Evolutionary conservation across 1,140 invertebrate genomes (phyloP).

Genomic region (Lepidurus arcticus): DNA sequence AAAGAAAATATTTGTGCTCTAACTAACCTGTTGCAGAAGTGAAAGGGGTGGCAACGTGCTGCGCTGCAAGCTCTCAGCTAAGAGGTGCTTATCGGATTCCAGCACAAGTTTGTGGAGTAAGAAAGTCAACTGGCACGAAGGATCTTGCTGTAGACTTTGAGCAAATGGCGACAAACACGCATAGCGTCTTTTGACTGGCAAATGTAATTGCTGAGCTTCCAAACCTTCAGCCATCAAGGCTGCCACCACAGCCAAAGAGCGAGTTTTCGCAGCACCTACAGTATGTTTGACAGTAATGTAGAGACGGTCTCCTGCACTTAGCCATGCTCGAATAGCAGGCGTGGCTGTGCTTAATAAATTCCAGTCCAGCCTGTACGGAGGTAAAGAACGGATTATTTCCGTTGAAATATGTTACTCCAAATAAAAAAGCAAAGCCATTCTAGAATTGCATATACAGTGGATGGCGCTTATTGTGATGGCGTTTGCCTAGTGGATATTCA

Average conservation of each 20-base stretch:
- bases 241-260: conserved; percentile 80
- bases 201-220: conserved; percentile 73
- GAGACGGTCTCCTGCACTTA: conserved; percentile 87
- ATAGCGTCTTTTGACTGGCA: conserved; percentile 83
- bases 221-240: conserved; percentile 91
- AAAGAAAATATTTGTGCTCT: neutral
- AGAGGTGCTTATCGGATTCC: neutral
- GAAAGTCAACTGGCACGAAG: conserved; percentile 85
- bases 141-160: conserved; percentile 89
- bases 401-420: no score
- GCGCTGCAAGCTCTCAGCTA: neutral
- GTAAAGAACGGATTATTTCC: no score
- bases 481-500: no score
- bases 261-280: conserved; percentile 64
- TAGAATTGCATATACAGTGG: conserved; percentile 26
- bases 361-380: conserved; percentile 72
- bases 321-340: conserved; percentile 93
- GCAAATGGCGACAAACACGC: conserved; percentile 78
- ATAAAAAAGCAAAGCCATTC: no score
- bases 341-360: conserved; percentile 92
- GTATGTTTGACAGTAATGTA: conserved; percentile 74
- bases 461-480: neutral
- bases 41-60: neutral
- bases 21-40: neutral
- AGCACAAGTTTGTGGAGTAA: conserved; percentile 70